These are phyloP conservation scores for Pterophyllum scalare DNA, from an alignment of 2,113 vertebrate genomes.

Conservation along the genomic window DNA sequence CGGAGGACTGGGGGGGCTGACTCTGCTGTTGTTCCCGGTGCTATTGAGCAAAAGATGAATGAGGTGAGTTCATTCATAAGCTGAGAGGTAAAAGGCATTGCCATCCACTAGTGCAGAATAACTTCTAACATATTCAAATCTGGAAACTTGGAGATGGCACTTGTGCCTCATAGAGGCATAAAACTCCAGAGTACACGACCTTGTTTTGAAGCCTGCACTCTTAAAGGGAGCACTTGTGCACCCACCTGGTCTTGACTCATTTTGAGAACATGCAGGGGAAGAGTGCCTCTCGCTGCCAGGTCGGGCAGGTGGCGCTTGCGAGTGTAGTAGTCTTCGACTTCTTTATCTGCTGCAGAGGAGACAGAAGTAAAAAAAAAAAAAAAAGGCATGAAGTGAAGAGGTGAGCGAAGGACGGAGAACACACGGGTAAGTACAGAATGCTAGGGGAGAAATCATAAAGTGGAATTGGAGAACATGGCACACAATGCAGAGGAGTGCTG, in stretches of 20 bases:
- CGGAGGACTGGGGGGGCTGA: slow-evolving; percentile 65
- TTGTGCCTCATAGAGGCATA: slow-evolving; percentile 2
- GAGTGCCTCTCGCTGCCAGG: slow-evolving; percentile 92
- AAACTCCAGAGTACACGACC: not conserved
- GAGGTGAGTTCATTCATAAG: slow-evolving; percentile 45
- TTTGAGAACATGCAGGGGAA: slow-evolving; percentile 96
- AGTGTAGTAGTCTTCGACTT: slow-evolving; percentile 96
- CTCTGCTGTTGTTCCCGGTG: slow-evolving; percentile 69
- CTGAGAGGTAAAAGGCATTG: slow-evolving; percentile 6
- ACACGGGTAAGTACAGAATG: slow-evolving; percentile 20
- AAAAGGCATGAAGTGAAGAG: slow-evolving; percentile 27
- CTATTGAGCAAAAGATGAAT: slow-evolving; percentile 55
- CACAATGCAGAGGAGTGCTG: slow-evolving; percentile 43
- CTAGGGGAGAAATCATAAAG: slow-evolving; percentile 31
- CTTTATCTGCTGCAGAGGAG: slow-evolving; percentile 90
- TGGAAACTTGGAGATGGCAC: not conserved
- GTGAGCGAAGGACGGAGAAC: slow-evolving; percentile 8
- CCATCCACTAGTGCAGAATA: slow-evolving; percentile 12
- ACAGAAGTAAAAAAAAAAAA: slow-evolving; percentile 1
- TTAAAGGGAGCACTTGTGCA: slow-evolving; percentile 2
- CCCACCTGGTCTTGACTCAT: slow-evolving; percentile 91
- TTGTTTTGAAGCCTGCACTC: slow-evolving; percentile 19
- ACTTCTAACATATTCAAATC: slow-evolving; percentile 16
- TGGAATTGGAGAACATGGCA: slow-evolving; percentile 20
- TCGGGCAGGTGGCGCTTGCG: slow-evolving; percentile 94